Evolutionary conservation across 2,888 invertebrate species (phyloP).

Genomic region (Macaria notata): DNA sequence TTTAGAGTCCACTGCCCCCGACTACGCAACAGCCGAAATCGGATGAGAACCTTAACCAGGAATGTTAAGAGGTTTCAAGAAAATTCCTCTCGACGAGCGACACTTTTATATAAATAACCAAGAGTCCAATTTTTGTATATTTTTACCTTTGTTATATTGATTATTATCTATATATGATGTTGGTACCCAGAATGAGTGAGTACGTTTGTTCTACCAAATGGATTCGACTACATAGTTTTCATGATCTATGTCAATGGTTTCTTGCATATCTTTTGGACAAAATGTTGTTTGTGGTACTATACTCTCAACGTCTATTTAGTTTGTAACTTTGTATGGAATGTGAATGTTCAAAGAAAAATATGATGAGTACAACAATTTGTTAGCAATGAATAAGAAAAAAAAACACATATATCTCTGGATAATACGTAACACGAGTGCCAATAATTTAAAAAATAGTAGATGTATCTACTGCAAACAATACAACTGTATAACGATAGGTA

Average conservation of each 20-base stretch:
- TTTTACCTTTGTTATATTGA: slow-evolving; percentile 54
- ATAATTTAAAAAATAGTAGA: slow-evolving; percentile 40
- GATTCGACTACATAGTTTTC: slow-evolving; percentile 12
- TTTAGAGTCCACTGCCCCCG: slow-evolving; percentile 87
- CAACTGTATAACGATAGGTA: slow-evolving; percentile 12
- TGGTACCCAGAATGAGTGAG: slow-evolving; percentile 50
- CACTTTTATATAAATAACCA: slow-evolving; percentile 47
- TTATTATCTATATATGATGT: slow-evolving; percentile 42
- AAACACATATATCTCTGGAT: slow-evolving; percentile 1
- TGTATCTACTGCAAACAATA: slow-evolving; percentile 9
- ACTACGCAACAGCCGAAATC: slow-evolving; percentile 83
- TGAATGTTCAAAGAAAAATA: background rate
- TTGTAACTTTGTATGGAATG: background rate
- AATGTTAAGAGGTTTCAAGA: slow-evolving; percentile 64
- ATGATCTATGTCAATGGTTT: slow-evolving; percentile 52
- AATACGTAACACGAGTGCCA: slow-evolving; percentile 53
- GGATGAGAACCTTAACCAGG: slow-evolving; percentile 89
- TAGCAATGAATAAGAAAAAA: background rate
- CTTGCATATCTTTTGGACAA: slow-evolving; percentile 60
- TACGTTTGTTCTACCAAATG: slow-evolving; percentile 16
- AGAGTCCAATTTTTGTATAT: slow-evolving; percentile 65
- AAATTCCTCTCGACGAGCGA: slow-evolving; percentile 38
- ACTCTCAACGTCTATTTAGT: slow-evolving; percentile 31
- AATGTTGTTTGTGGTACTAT: slow-evolving; percentile 37
- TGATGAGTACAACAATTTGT: too few species aligned